phyloP scores from a whole-genome alignment of 2,113 vertebrate genomes.

The Oncorhynchus nerka region DNA sequence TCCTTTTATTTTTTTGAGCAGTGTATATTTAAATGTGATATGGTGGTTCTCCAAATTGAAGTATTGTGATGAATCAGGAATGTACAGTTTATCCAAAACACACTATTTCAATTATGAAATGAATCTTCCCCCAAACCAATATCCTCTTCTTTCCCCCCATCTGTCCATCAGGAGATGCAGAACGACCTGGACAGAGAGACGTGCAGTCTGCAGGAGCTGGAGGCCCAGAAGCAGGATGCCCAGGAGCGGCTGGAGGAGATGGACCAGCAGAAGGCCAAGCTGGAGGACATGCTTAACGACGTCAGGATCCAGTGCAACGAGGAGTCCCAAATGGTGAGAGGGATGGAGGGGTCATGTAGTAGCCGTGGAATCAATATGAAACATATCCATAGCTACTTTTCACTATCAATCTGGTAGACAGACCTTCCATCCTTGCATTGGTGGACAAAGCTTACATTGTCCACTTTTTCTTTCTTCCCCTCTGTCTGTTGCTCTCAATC shows the following conservation, averaged over 20 bases:
- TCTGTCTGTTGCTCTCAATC: background rate
- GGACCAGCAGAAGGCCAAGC: slow-evolving; percentile 96
- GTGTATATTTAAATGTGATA: no score
- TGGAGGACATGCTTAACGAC: slow-evolving; percentile 93
- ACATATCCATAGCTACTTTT: no score
- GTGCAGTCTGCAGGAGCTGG: slow-evolving; percentile 87
- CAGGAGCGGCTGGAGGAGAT: slow-evolving; percentile 95
- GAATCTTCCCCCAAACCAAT: no score
- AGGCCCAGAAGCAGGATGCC: slow-evolving; percentile 94
- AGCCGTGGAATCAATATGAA: no score
- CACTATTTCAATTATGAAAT: no score
- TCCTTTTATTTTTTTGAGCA: no score
- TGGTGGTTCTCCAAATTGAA: no score
- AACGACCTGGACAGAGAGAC: slow-evolving; percentile 92
- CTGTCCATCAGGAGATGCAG: slow-evolving; percentile 83
- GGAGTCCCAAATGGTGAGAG: slow-evolving; percentile 91
- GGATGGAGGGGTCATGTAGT: no score
- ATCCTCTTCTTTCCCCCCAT: background rate
- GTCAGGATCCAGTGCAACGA: slow-evolving; percentile 93
- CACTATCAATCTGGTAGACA: no score
- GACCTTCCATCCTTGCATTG: background rate
- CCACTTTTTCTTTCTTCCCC: background rate
- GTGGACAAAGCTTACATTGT: background rate
- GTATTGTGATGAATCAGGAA: no score
- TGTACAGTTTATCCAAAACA: no score